Evolutionary conservation across 2,113 vertebrate genomes (phyloP), one percentile per base, ranked within the genome.

Genomic region (Colaptes auratus): DNA sequence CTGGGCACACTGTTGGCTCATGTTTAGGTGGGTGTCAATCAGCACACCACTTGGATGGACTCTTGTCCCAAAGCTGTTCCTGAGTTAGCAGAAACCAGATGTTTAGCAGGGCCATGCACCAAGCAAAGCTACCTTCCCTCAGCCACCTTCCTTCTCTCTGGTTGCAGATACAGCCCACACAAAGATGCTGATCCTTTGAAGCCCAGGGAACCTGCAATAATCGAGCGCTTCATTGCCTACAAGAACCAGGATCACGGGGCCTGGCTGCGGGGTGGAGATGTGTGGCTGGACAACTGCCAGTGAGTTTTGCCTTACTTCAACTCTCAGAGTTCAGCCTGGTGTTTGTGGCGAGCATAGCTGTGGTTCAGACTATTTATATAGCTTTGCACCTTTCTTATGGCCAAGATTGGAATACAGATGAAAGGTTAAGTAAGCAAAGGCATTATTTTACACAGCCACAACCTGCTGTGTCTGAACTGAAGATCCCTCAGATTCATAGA

Each of bases 191-290:
- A 99, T 92, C 99, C 99, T 20, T 97, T 99, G 95, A 99, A 99
- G 96, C 98, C 99, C 73, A 98, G 99, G 91, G 98, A 98, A 61
- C 99, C 99, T 3, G 99, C 99, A 27, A 98, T 99, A 64, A 99
- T 99, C 84, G 97, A 98, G 28, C 96, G 91, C 92, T 99, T 99
- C 70, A 98, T 98, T 7, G 99, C 99, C 89, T 99, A 99, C 94
- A 99, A 99, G 98, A 99, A 99, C 96, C 99, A 99, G 97, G 99
- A 99, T 89, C 99, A 99, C 0, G 99, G 99, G 36, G 99, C 99
- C 83, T 99, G 99, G 99, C 98, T 99, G 89, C 98, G 99, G n/a
- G 99, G 99, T 73, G 99, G 99, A 76, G 99, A 99, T 20, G 98
- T 99, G 82, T 99, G 99, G 99, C 96, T 99, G 97, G 98, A 99